phyloP scores from a whole-genome alignment of 2,113 vertebrate genomes.

The Empidonax alnorum region DNA sequence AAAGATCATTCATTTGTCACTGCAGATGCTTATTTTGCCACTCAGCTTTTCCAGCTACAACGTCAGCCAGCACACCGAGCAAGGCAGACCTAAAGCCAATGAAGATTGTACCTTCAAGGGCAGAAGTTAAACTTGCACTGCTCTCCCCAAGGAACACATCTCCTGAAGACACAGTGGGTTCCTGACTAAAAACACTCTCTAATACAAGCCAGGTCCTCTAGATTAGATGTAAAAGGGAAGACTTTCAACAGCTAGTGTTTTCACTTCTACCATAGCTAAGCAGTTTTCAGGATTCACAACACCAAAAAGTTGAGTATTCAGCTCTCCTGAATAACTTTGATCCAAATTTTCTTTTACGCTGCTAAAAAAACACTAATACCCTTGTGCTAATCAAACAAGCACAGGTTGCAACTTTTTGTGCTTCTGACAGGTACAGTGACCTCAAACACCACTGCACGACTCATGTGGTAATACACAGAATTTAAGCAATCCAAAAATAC shows the following conservation, averaged over 20 bases:
- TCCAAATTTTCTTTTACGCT: background rate
- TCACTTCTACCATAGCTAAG: background rate
- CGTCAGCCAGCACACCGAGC: background rate
- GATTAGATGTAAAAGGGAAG: background rate
- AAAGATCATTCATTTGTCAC: background rate
- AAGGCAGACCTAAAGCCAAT: background rate
- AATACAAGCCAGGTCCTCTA: background rate
- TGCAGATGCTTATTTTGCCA: background rate
- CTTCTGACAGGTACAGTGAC: background rate
- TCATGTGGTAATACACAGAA: background rate
- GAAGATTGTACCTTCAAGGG: background rate
- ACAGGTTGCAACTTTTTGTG: background rate
- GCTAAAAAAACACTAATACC: background rate
- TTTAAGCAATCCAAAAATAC: background rate
- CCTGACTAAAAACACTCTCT: background rate
- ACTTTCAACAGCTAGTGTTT: background rate
- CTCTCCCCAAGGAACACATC: background rate
- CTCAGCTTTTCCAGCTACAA: background rate
- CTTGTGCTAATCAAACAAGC: background rate
- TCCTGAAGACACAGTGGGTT: background rate
- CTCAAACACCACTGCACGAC: rapidly evolving
- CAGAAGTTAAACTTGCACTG: background rate
- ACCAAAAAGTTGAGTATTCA: background rate
- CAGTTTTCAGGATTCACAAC: background rate
- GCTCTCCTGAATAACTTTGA: background rate